Percentiles rank a stretch among this genome's conserved stretches.
These are phyloP conservation scores for Tragelaphus eurycerus DNA, from an alignment of 2,797 vertebrate genomes.

Conservation along the genomic window DNA sequence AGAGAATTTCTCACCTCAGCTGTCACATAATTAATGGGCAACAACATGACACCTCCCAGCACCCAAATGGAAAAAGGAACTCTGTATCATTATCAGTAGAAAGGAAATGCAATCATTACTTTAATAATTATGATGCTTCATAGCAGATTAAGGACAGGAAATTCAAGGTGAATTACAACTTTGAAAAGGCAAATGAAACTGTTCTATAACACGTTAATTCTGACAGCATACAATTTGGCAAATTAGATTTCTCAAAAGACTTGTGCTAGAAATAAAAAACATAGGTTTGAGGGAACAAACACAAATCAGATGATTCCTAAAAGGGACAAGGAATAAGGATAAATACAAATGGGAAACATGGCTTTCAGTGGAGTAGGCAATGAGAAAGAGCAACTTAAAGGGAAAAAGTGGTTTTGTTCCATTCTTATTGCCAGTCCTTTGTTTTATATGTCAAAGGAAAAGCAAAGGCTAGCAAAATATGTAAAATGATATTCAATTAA, in stretches of 20 bases:
- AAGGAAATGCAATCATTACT: constrained; percentile 56
- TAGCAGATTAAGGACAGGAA: constrained; percentile 6
- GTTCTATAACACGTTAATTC: constrained; percentile 36
- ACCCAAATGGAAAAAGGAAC: constrained; percentile 60
- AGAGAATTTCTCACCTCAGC: constrained; percentile 59
- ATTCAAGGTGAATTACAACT: constrained; percentile 55
- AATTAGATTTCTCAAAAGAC: constrained; percentile 59
- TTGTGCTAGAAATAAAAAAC: constrained; percentile 26
- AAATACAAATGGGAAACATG: background rate
- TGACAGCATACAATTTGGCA: constrained; percentile 31
- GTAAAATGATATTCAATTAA: background rate
- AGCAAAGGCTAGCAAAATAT: background rate
- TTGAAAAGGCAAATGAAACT: constrained; percentile 61
- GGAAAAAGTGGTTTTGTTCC: background rate
- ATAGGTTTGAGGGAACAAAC: background rate
- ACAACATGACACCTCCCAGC: constrained; percentile 48
- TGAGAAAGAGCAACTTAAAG: background rate
- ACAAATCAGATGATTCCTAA: constrained; percentile 16
- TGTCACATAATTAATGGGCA: constrained; percentile 65
- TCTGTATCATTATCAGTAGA: constrained; percentile 42
- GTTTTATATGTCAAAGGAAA: constrained; percentile 10
- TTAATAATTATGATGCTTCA: constrained; percentile 8
- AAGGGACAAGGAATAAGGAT: background rate
- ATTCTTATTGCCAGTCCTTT: background rate
- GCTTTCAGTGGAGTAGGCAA: background rate